Evolutionary conservation across 2,888 invertebrate genomes (phyloP), one percentile per base, ranked within the genome.

Genomic region (Arge pagana): DNA sequence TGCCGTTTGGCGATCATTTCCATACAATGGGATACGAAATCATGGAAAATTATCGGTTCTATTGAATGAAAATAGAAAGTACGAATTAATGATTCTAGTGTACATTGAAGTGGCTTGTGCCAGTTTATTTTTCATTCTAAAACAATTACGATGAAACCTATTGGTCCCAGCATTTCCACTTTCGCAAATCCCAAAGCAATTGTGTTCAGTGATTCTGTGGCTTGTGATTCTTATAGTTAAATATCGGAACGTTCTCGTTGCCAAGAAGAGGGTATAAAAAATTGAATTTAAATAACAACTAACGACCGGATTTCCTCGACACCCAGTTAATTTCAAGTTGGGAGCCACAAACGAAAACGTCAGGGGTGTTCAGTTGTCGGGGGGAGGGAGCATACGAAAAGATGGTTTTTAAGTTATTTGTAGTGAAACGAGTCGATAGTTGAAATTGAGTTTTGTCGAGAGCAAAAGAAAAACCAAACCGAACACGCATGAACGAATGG

Each of bases 121-220:
- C 45, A 33, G 45, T 45, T 45, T 18, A 33, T 35, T 35, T 45
- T 35, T 33, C 35, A 35, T 21, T 23, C 11, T 23, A 45, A 45
- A 33, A 26, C 28, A 26, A n/a, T 26, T 41, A 28, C 28, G 5
- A n/a, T n/a, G n/a, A 26, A 42, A 31, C n/a, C n/a, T 19, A 26
- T 42, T 42, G 30, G 42, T 42, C 31, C 7, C 21, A 30, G 21
- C 37, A 15, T 7, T 15, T 13, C 31, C 28, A 42, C 21, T 30
- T n/a, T 13, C 13, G 24, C 11, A 4, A 30, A 30, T 45, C 13
- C 45, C 31, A 35, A 45, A 15, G 35, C 35, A 45, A 45, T 15
- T 45, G 33, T 45, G 45, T 33, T 45, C n/a, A 45, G 45, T 45
- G 45, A 45, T 45, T 11, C 31, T 45, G 45, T 45, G 45, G 45